Evolutionary conservation across 1,140 invertebrate genomes (phyloP).

Genomic region (Zaprionus camerounensis): DNA sequence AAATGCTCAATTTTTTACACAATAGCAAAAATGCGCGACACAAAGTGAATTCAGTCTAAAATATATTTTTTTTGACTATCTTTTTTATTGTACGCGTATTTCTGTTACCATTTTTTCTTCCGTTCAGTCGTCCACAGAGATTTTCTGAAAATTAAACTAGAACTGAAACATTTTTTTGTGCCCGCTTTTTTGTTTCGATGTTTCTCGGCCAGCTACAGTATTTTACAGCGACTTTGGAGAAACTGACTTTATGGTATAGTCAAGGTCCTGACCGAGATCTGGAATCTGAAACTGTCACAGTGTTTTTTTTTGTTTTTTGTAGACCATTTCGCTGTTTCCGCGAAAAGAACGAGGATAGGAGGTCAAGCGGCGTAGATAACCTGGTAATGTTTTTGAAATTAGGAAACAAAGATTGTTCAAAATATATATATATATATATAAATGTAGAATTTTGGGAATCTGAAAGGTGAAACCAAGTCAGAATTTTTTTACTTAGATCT

Average conservation of each 20-base stretch:
- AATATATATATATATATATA: background rate
- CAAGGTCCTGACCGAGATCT: constrained; percentile 52
- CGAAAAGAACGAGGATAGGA: constrained; percentile 49
- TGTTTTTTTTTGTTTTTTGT: constrained; percentile 45
- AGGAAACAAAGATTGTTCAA: constrained; percentile 28
- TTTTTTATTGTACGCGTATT: constrained; percentile 71
- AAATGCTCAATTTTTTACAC: constrained; percentile 80
- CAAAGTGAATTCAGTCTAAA: constrained; percentile 72
- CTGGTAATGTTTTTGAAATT: constrained; percentile 61
- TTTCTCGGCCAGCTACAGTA: constrained; percentile 33
- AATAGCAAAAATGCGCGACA: constrained; percentile 71
- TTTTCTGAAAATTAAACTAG: constrained; percentile 77
- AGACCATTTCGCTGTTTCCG: constrained; percentile 40
- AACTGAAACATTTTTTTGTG: constrained; percentile 80
- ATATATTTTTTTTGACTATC: constrained; percentile 61
- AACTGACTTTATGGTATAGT: constrained; percentile 71
- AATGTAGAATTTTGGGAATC: background rate
- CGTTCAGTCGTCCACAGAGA: constrained; percentile 47
- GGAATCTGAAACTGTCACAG: constrained; percentile 60
- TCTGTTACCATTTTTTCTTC: constrained; percentile 73
- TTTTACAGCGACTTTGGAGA: constrained; percentile 63
- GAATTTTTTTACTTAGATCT: background rate
- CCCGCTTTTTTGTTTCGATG: constrained; percentile 63
- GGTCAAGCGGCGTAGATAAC: constrained; percentile 74
- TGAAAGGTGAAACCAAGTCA: background rate